A percentile compares a stretch with the other conserved stretches of the same genome.
Conservation (phyloP, 2,888 invertebrate genomes). For the Heliothis peltigera region DNA sequence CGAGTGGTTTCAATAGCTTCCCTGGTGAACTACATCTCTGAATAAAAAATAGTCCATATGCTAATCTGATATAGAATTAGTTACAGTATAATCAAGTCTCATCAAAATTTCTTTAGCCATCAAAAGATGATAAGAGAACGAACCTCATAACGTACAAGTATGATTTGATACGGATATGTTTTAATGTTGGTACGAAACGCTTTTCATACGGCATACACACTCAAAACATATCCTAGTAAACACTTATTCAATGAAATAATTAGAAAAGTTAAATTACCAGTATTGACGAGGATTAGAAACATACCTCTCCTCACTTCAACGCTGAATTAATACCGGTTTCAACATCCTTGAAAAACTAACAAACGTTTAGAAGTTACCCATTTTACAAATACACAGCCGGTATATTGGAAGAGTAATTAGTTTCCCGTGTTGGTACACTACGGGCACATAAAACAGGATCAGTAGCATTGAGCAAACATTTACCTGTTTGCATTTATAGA, state of each 20-base stretch:
- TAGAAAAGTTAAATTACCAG: constrained; percentile 48
- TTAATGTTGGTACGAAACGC: too few species aligned
- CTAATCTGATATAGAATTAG: too few species aligned
- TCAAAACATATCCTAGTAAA: not conserved
- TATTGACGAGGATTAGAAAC: constrained; percentile 58
- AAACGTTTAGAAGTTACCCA: constrained; percentile 17
- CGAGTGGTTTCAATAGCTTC: too few species aligned
- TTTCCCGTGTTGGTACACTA: constrained; percentile 21
- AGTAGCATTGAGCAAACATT: constrained; percentile 50
- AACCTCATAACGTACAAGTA: too few species aligned
- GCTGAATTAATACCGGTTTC: constrained; percentile 45
- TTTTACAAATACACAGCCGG: constrained; percentile 22
- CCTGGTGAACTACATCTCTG: too few species aligned
- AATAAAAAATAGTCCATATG: too few species aligned
- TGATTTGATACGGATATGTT: too few species aligned
- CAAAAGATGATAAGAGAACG: too few species aligned
- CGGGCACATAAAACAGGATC: constrained; percentile 40
- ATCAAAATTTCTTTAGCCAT: too few species aligned
- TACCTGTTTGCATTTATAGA: constrained; percentile 50
- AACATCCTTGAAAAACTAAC: constrained; percentile 48
- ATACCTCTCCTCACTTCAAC: constrained; percentile 49
- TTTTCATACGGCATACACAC: too few species aligned
- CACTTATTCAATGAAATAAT: constrained; percentile 49
- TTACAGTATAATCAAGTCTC: too few species aligned
- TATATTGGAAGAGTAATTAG: constrained; percentile 41